These are phyloP conservation scores for Pseudomyrmex sp. DNA, from an alignment of 1,140 invertebrate genomes.

Conservation along the genomic window DNA sequence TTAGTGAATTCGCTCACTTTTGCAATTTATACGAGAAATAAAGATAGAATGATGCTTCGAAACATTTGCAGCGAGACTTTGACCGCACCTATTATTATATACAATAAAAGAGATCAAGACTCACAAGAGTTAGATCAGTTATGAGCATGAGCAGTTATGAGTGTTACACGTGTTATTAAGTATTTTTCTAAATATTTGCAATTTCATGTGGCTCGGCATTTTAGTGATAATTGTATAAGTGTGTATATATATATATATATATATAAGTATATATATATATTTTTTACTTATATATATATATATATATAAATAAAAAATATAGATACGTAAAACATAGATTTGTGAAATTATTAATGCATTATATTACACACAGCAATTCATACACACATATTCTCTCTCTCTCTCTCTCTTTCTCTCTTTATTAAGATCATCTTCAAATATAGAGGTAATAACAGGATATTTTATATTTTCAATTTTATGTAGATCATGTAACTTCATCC, in stretches of 20 bases:
- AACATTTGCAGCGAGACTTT: too few relatives aligned
- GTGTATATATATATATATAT: background rate
- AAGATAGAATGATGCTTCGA: too few relatives aligned
- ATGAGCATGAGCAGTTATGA: constrained; percentile 85
- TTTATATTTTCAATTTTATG: background rate
- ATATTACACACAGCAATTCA: too few relatives aligned
- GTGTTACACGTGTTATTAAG: background rate
- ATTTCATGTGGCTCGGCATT: background rate
- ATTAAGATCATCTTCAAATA: too few relatives aligned
- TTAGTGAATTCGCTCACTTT: too few relatives aligned
- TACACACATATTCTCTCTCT: too few relatives aligned
- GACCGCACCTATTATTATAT: too few relatives aligned
- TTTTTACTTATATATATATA: background rate
- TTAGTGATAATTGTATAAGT: constrained; percentile 27
- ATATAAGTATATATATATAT: too few relatives aligned
- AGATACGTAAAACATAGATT: background rate
- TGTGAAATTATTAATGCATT: too few relatives aligned
- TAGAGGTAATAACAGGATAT: too few relatives aligned
- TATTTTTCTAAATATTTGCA: constrained; percentile 3
- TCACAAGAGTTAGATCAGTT: constrained; percentile 77
- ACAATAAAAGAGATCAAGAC: background rate
- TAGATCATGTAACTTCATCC: background rate
- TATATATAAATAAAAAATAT: background rate
- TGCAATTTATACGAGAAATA: too few relatives aligned
- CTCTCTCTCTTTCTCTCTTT: too few relatives aligned